Conservation (phyloP, 2,797 vertebrate species). For the Clarias laeviceps region DNA sequence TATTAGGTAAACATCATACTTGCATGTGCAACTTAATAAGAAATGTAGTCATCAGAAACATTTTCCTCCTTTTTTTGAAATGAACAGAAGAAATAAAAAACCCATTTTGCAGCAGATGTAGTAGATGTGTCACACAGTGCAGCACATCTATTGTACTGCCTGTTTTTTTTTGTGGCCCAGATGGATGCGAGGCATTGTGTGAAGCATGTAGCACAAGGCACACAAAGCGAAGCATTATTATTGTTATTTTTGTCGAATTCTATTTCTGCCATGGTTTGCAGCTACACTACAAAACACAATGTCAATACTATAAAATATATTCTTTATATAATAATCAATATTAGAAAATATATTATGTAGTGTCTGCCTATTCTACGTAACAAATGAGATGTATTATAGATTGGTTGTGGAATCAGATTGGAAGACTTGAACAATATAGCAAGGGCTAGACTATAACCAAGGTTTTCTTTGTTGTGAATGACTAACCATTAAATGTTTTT, state of each 20-base stretch:
- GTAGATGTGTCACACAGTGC: background rate
- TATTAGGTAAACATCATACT: background rate
- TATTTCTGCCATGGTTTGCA: slow-evolving; percentile 10
- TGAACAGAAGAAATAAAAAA: background rate
- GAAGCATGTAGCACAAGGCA: background rate
- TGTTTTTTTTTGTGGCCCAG: slow-evolving; percentile 8
- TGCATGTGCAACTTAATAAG: background rate
- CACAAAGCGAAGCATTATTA: background rate
- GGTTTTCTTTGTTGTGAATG: background rate
- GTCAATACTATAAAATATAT: no score
- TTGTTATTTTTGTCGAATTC: background rate
- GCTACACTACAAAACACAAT: background rate
- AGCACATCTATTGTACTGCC: background rate
- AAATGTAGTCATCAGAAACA: background rate
- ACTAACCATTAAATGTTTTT: background rate
- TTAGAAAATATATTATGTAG: no score
- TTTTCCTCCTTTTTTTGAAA: background rate
- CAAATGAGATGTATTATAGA: no score
- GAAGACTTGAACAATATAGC: no score
- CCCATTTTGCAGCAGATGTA: slow-evolving; percentile 4
- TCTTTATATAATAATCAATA: no score
- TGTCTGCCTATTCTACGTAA: no score
- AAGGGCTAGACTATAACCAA: background rate
- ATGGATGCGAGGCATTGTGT: background rate
- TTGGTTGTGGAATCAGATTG: no score